Conservation (phyloP, 2,113 vertebrate genomes). For the Spea bombifrons region DNA sequence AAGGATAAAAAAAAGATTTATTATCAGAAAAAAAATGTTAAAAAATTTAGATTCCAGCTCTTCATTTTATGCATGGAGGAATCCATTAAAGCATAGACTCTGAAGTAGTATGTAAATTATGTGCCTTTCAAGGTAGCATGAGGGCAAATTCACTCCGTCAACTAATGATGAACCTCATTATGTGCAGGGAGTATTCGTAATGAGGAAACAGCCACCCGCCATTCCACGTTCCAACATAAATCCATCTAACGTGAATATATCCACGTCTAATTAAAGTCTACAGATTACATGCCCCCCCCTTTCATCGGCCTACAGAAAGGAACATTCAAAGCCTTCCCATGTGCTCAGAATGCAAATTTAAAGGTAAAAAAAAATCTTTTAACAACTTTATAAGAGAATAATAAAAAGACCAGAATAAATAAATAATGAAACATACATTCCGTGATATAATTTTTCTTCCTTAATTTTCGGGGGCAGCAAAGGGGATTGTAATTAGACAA, state of each 20-base stretch:
- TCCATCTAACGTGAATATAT: constrained; percentile 97
- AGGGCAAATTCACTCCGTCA: constrained; percentile 98
- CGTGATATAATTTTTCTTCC: constrained; percentile 10
- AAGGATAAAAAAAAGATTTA: constrained; percentile 54
- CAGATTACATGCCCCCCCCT: constrained; percentile 88
- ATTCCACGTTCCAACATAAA: constrained; percentile 91
- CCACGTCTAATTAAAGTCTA: constrained; percentile 97
- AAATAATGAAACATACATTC: constrained; percentile 23
- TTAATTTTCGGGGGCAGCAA: not conserved
- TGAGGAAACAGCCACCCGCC: constrained; percentile 90
- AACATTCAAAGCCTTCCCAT: constrained; percentile 27
- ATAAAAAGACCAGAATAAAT: constrained; percentile 1
- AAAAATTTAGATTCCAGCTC: constrained; percentile 89
- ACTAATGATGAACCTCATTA: constrained; percentile 99
- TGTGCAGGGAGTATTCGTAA: constrained; percentile 92
- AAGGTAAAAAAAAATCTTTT: constrained; percentile 6
- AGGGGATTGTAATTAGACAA: not conserved
- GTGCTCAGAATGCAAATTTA: constrained; percentile 21
- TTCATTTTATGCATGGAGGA: constrained; percentile 97
- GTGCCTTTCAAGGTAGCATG: constrained; percentile 96
- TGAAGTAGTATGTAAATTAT: constrained; percentile 95
- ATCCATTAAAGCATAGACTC: constrained; percentile 92
- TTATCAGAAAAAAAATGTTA: constrained; percentile 69
- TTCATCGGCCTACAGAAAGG: constrained; percentile 39
- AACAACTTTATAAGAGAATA: not conserved